Conservation (phyloP, 2,113 vertebrate genomes). For the Motacilla alba region DNA sequence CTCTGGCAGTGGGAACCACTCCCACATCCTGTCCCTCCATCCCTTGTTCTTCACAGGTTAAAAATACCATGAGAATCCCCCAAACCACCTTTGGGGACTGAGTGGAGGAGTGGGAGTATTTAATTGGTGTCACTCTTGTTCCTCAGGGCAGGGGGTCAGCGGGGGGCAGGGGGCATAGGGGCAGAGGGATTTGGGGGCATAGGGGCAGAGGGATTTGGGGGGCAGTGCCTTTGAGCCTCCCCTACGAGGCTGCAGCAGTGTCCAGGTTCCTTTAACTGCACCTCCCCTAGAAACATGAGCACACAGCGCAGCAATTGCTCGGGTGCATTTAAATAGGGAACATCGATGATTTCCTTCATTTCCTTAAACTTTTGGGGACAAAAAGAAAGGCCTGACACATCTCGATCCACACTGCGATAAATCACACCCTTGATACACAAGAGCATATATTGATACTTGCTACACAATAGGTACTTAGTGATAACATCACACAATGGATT, state of each 20-base stretch:
- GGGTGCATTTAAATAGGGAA: rapidly evolving
- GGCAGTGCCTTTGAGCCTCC: not conserved
- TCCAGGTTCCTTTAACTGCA: rapidly evolving
- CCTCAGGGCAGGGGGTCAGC: not conserved
- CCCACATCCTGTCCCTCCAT: not conserved
- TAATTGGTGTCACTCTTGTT: rapidly evolving
- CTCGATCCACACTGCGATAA: rapidly evolving
- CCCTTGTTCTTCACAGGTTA: not conserved
- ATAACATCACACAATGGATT: not conserved
- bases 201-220: not conserved
- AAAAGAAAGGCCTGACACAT: not conserved
- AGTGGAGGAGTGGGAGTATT: rapidly evolving
- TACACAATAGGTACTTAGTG: too few relatives aligned
- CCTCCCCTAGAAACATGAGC: rapidly evolving
- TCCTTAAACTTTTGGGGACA: not conserved
- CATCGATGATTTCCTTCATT: rapidly evolving
- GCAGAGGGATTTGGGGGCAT: too few relatives aligned
- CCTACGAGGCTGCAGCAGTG: rapidly evolving
- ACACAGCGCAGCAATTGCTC: rapidly evolving
- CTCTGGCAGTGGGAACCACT: not conserved
- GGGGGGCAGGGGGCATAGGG: not conserved
- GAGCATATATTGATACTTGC: not conserved
- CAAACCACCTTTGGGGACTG: rapidly evolving
- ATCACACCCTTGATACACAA: not conserved
- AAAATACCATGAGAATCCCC: rapidly evolving